These are phyloP conservation scores for Lipotes vexillifer DNA, from an alignment of 2,113 vertebrate species.

Conservation along the genomic window DNA sequence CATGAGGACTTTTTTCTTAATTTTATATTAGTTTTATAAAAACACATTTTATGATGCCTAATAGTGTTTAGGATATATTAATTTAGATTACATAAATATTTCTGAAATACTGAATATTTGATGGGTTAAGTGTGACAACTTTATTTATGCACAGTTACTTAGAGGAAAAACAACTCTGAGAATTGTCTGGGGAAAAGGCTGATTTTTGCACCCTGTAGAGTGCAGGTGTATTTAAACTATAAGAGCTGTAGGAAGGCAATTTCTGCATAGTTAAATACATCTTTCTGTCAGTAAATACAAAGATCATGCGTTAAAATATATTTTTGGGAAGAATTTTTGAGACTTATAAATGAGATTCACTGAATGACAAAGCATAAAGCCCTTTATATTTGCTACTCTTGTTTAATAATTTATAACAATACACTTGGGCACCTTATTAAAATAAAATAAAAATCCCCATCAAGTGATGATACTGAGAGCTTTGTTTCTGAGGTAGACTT, in stretches of 20 bases:
- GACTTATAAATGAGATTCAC: not conserved
- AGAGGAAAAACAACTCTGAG: not conserved
- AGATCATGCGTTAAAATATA: not conserved
- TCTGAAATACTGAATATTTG: not conserved
- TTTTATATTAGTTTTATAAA: not conserved
- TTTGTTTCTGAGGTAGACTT: not conserved
- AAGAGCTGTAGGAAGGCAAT: not conserved
- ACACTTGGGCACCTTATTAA: not conserved
- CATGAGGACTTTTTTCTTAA: not conserved
- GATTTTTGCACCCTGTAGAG: not conserved
- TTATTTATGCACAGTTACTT: not conserved
- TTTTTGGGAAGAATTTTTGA: not conserved
- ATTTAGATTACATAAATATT: not conserved
- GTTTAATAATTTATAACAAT: not conserved
- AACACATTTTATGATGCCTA: not conserved
- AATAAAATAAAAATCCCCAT: not conserved
- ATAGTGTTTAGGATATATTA: not conserved
- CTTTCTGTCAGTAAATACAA: slow-evolving; percentile 30
- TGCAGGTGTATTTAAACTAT: not conserved
- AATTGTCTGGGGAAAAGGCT: not conserved
- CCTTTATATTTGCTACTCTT: not conserved
- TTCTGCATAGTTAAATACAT: not conserved
- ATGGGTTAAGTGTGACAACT: not conserved
- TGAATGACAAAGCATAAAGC: not conserved
- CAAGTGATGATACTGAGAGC: not conserved